phyloP scores from a whole-genome alignment of 2,888 invertebrate genomes.

The Graphium colonna region DNA sequence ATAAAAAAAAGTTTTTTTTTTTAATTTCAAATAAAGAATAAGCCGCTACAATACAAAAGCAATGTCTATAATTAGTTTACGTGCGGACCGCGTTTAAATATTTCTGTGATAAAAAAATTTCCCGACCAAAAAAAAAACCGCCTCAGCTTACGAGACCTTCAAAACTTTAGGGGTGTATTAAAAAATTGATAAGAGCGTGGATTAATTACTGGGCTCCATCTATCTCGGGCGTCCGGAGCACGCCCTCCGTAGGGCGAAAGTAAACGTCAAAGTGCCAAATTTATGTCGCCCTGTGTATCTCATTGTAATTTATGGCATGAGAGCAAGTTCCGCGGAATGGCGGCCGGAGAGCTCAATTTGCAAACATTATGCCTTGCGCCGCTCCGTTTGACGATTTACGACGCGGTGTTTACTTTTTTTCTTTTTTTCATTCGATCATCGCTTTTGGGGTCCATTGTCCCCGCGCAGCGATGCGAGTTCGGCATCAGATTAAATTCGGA shows the following conservation, averaged over 20 bases:
- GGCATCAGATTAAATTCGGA: conserved; percentile 29
- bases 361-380: conserved; percentile 49
- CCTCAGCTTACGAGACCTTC: background rate
- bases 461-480: conserved; percentile 6
- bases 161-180: conserved; percentile 2
- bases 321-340: conserved; percentile 48
- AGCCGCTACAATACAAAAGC: too few relatives aligned
- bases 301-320: conserved; percentile 53
- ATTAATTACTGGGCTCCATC: conserved; percentile 8
- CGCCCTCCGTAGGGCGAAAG: conserved; percentile 26
- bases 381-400: conserved; percentile 37
- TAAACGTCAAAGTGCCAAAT: conserved; percentile 48
- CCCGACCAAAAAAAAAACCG: too few relatives aligned
- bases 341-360: conserved; percentile 48
- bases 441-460: conserved; percentile 32
- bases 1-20: too few relatives aligned
- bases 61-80: too few relatives aligned
- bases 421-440: conserved; percentile 30
- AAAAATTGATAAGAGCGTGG: conserved; percentile 11
- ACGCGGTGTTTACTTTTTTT: conserved; percentile 22
- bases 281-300: conserved; percentile 44
- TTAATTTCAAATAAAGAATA: too few relatives aligned
- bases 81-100: too few relatives aligned
- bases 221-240: conserved; percentile 1
- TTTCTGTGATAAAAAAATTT: too few relatives aligned